phyloP scores from a whole-genome alignment of 2,888 invertebrate species.

The Pseudococcus viburni region DNA sequence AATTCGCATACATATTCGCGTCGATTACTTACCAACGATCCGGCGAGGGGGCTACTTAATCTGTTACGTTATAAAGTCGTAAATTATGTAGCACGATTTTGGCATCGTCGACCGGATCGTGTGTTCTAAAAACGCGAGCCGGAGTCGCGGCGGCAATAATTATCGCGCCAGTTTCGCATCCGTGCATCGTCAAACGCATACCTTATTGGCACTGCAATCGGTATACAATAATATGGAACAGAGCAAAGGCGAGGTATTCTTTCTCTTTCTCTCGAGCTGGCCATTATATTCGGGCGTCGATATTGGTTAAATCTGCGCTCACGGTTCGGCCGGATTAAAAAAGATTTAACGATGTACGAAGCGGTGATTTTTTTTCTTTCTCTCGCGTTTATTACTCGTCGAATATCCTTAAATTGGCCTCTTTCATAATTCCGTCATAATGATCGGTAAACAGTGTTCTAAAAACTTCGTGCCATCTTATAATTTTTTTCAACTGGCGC shows the following conservation, averaged over 20 bases:
- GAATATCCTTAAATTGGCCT: conserved; percentile 54
- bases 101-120: neutral
- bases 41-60: neutral
- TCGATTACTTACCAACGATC: neutral
- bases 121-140: conserved; percentile 10
- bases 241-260: neutral
- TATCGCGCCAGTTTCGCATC: conserved; percentile 36
- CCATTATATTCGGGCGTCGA: neutral
- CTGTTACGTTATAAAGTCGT: conserved; percentile 30
- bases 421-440: conserved; percentile 56
- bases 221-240: neutral
- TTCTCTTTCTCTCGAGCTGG: neutral
- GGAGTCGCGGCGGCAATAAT: neutral
- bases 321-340: conserved; percentile 29
- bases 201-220: conserved; percentile 10
- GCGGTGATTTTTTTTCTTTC: neutral
- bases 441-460: conserved; percentile 44
- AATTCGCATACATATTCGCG: neutral
- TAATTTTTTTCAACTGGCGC: neutral
- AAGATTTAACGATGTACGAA: conserved; percentile 23
- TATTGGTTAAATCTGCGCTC: neutral
- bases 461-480: conserved; percentile 19
- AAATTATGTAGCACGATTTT: conserved; percentile 46
- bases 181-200: neutral
- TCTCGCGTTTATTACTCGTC: conserved; percentile 15